Conservation (phyloP, 1,140 invertebrate species). For the Aphidius gifuensis region DNA sequence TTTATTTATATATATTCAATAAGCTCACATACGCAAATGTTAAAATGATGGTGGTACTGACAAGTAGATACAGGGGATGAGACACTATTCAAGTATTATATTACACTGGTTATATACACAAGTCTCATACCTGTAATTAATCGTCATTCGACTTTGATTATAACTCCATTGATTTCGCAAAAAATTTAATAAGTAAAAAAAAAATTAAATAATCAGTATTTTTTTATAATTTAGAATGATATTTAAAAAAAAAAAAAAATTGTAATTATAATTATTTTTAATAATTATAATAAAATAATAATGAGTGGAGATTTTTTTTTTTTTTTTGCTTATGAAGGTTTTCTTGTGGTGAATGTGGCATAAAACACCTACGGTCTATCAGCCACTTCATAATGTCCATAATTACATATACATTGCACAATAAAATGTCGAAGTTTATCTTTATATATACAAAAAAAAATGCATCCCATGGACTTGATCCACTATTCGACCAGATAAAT, state of each 20-base stretch:
- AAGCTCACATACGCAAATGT: background rate
- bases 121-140: constrained; percentile 14
- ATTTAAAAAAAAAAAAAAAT: background rate
- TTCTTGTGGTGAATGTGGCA: constrained; percentile 18
- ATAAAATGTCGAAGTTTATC: constrained; percentile 16
- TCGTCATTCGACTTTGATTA: background rate
- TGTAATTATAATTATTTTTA: no score
- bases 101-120: constrained; percentile 17
- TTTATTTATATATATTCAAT: background rate
- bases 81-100: constrained; percentile 6
- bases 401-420: constrained; percentile 21
- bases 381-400: constrained; percentile 17
- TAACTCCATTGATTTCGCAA: background rate
- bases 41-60: background rate
- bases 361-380: constrained; percentile 13
- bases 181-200: background rate
- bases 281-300: no score
- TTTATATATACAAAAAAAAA: background rate
- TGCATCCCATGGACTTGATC: constrained; percentile 22
- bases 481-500: constrained; percentile 21
- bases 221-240: no score
- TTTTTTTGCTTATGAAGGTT: constrained; percentile 5
- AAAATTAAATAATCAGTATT: no score
- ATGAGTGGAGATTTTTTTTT: no score
- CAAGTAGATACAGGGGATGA: background rate